phyloP scores from a whole-genome alignment of 2,888 invertebrate genomes.

The Diachrysia chrysitis region DNA sequence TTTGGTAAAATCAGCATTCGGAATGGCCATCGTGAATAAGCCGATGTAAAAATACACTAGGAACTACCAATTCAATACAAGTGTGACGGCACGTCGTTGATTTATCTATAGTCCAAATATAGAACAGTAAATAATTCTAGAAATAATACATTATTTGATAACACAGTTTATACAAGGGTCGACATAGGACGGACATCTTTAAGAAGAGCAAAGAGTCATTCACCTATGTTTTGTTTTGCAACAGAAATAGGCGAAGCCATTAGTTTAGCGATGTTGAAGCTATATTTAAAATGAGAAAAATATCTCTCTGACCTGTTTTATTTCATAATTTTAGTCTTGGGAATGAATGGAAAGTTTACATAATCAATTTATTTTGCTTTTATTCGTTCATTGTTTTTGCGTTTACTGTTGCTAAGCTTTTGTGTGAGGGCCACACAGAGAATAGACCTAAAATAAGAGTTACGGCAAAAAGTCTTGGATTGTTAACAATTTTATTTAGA shows the following conservation, averaged over 20 bases:
- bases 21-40: too few relatives aligned
- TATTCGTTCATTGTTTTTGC: background rate
- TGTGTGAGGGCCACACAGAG: too few relatives aligned
- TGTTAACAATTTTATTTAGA: too few relatives aligned
- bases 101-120: background rate
- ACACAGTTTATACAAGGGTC: background rate
- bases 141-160: background rate
- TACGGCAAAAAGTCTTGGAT: too few relatives aligned
- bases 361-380: background rate
- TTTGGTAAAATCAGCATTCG: too few relatives aligned
- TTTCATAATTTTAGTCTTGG: background rate
- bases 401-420: too few relatives aligned
- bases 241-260: constrained; percentile 1
- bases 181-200: background rate
- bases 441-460: too few relatives aligned
- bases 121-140: background rate
- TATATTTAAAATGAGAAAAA: constrained; percentile 23
- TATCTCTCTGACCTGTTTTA: constrained; percentile 19
- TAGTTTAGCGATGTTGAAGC: background rate
- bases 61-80: too few relatives aligned
- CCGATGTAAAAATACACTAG: too few relatives aligned
- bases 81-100: background rate
- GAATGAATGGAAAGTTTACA: background rate
- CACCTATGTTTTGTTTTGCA: background rate
- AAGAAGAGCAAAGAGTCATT: background rate